Percentiles rank a stretch among this genome's conserved stretches.
phyloP scores from a whole-genome alignment of 2,113 vertebrate species.

The Nansenia antarctica region DNA sequence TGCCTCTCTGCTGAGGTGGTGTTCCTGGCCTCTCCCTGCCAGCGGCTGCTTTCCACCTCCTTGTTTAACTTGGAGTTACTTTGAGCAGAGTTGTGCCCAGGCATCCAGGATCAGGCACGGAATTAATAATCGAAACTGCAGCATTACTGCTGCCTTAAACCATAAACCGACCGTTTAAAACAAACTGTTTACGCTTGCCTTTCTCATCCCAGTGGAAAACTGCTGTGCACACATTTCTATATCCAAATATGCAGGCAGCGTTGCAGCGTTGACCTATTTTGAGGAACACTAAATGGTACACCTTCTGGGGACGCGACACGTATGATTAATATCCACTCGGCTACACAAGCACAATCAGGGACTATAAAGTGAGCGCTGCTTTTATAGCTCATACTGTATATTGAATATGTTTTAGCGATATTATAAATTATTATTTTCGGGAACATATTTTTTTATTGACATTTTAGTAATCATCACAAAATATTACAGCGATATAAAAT shows the following conservation, averaged over 20 bases:
- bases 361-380: no score
- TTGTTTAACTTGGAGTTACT: background rate
- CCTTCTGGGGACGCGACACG: background rate
- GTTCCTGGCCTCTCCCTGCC: background rate
- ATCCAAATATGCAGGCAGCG: slow-evolving; percentile 38
- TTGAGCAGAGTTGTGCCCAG: background rate
- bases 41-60: background rate
- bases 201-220: slow-evolving; percentile 1
- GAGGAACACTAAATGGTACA: slow-evolving; percentile 21
- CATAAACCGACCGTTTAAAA: background rate
- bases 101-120: background rate
- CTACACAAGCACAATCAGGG: no score
- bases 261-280: slow-evolving; percentile 42
- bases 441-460: no score
- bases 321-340: background rate
- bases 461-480: no score
- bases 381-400: no score
- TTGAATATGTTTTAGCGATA: no score
- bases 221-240: slow-evolving; percentile 4
- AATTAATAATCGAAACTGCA: background rate
- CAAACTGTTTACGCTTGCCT: background rate
- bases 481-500: no score
- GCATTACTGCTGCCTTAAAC: no score
- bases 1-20: background rate
- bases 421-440: no score